Percentiles rank a stretch among this genome's conserved stretches.
Evolutionary conservation across 2,797 vertebrate species (phyloP).

Genomic region (Meda fulgida): DNA sequence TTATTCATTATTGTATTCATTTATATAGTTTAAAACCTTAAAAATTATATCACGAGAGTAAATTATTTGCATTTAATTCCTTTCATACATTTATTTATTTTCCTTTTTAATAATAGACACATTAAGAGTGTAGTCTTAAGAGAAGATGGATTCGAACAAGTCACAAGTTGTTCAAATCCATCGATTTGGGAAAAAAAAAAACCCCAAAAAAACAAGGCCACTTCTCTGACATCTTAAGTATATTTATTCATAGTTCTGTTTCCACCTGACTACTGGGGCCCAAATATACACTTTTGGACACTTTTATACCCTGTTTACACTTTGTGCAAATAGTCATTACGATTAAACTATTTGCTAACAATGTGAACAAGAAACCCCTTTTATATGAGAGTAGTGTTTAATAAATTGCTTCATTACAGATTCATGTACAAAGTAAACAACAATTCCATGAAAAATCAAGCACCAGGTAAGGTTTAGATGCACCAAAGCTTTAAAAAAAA

Average conservation of each 20-base stretch:
- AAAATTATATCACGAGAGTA: background rate
- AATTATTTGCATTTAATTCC: background rate
- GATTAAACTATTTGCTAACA: slow-evolving; percentile 41
- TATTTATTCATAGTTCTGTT: background rate
- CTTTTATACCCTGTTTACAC: too few relatives aligned
- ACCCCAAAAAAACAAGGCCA: background rate
- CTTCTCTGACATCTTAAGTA: background rate
- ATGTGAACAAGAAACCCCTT: slow-evolving; percentile 11
- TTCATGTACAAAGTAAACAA: slow-evolving; percentile 11
- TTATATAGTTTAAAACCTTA: background rate
- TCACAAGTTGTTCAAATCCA: too few relatives aligned
- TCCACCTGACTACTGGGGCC: background rate
- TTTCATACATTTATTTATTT: background rate
- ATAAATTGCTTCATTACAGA: slow-evolving; percentile 34
- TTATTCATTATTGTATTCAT: background rate
- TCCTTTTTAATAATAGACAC: background rate
- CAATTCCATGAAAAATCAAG: slow-evolving; percentile 12
- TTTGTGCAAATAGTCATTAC: slow-evolving; percentile 20
- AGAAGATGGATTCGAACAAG: background rate
- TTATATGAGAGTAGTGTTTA: slow-evolving; percentile 8
- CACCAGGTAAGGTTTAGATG: background rate
- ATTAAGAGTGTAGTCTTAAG: background rate
- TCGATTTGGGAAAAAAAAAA: too few relatives aligned
- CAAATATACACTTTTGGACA: too few relatives aligned
- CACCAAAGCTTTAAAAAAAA: background rate